Evolutionary conservation across 2,113 vertebrate species (phyloP).

Genomic region (Sphaerodactylus townsendi): DNA sequence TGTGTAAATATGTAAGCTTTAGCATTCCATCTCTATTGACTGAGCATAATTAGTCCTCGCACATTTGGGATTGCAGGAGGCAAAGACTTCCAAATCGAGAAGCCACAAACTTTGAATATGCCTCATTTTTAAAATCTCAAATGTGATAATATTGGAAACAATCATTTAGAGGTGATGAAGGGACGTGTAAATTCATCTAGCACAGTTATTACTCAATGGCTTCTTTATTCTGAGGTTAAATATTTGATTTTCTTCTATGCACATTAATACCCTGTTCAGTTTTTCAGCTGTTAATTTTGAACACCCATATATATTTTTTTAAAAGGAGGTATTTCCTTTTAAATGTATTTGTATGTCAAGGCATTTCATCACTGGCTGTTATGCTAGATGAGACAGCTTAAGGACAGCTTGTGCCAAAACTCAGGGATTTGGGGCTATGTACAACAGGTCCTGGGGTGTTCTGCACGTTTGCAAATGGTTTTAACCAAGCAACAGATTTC

Average conservation of each 20-base stretch:
- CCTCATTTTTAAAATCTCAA: neutral
- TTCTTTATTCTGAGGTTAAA: slow-evolving; percentile 24
- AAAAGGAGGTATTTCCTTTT: neutral
- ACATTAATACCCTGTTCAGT: slow-evolving; percentile 37
- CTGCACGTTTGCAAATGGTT: neutral
- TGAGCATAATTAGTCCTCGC: neutral
- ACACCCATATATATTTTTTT: neutral
- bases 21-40: neutral
- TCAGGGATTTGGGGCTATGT: neutral
- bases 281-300: slow-evolving; percentile 26
- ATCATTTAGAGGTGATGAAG: slow-evolving; percentile 16
- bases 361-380: neutral
- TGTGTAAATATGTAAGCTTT: too few species aligned
- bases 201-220: slow-evolving; percentile 22
- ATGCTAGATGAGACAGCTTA: neutral
- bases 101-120: neutral
- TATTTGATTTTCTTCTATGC: slow-evolving; percentile 44
- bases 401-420: neutral
- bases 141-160: neutral
- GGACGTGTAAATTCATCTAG: slow-evolving; percentile 13
- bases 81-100: too few species aligned
- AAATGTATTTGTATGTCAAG: neutral
- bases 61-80: neutral
- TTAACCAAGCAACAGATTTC: neutral
- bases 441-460: neutral